These are phyloP conservation scores for Ligdia adustata DNA, from an alignment of 2,888 invertebrate species.

Conservation along the genomic window DNA sequence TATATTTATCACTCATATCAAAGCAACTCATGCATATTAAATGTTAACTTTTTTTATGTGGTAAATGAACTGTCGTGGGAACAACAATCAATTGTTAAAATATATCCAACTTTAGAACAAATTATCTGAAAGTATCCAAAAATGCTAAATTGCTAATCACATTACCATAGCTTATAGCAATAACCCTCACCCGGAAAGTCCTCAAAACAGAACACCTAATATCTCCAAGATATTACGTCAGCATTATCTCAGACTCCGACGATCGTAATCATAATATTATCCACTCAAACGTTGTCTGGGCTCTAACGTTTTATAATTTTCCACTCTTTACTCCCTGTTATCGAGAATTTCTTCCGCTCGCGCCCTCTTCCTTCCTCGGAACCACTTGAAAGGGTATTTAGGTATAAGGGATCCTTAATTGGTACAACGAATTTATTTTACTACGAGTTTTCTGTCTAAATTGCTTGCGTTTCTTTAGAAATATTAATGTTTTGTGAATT, in stretches of 20 bases:
- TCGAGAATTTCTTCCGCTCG: constrained; percentile 75
- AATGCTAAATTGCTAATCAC: constrained; percentile 1
- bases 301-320: constrained; percentile 73
- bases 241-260: constrained; percentile 51
- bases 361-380: constrained; percentile 72
- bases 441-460: constrained; percentile 54
- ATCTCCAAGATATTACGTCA: constrained; percentile 32
- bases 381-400: constrained; percentile 76
- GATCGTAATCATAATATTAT: constrained; percentile 59
- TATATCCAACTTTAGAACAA: no score
- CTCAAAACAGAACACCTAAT: constrained; percentile 26
- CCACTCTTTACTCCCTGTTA: constrained; percentile 72
- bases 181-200: constrained; percentile 18
- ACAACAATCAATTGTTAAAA: neutral
- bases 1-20: no score
- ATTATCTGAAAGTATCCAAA: neutral
- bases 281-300: constrained; percentile 59
- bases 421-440: constrained; percentile 71
- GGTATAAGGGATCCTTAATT: constrained; percentile 76
- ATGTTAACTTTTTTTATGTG: no score
- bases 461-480: constrained; percentile 43
- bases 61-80: no score
- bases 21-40: no score
- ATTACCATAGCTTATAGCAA: constrained; percentile 19
- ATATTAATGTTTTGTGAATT: constrained; percentile 39